A percentile compares a stretch with the other conserved stretches of the same genome.
These are phyloP conservation scores for Camponotus vicinus DNA, from an alignment of 1,140 invertebrate genomes.

Conservation along the genomic window DNA sequence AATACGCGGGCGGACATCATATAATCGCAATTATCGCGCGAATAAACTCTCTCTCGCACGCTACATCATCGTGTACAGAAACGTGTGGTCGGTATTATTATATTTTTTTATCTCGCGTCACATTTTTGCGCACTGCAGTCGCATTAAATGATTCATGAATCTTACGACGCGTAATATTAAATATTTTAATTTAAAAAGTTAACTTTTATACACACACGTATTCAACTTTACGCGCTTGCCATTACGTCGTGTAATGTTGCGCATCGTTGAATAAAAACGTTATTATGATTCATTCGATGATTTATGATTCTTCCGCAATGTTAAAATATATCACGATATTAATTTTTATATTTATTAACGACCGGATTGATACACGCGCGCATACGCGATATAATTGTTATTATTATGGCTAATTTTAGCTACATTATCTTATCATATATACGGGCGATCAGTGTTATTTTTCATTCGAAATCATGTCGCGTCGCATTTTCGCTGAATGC, in stretches of 20 bases:
- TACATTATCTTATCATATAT: not conserved
- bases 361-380: not conserved
- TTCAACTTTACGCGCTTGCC: not conserved
- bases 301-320: conserved; percentile 36
- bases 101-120: conserved; percentile 43
- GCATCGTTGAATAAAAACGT: conserved; percentile 24
- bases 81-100: conserved; percentile 27
- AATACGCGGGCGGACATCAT: conserved; percentile 11
- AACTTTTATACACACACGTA: conserved; percentile 17
- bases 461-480: conserved; percentile 28
- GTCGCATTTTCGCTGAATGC: conserved; percentile 18
- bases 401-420: conserved; percentile 30
- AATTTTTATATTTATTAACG: conserved; percentile 47
- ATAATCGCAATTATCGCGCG: conserved; percentile 33
- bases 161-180: conserved; percentile 49
- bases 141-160: conserved; percentile 55
- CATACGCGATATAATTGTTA: conserved; percentile 23
- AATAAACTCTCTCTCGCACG: conserved; percentile 5
- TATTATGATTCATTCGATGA: conserved; percentile 26
- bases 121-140: conserved; percentile 55
- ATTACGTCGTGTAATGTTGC: not conserved
- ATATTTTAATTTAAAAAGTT: conserved; percentile 57
- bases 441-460: conserved; percentile 33
- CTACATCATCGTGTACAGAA: conserved; percentile 4
- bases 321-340: conserved; percentile 33